Conservation (phyloP, 2,888 invertebrate genomes). For the Trissolcus brochymenae region DNA sequence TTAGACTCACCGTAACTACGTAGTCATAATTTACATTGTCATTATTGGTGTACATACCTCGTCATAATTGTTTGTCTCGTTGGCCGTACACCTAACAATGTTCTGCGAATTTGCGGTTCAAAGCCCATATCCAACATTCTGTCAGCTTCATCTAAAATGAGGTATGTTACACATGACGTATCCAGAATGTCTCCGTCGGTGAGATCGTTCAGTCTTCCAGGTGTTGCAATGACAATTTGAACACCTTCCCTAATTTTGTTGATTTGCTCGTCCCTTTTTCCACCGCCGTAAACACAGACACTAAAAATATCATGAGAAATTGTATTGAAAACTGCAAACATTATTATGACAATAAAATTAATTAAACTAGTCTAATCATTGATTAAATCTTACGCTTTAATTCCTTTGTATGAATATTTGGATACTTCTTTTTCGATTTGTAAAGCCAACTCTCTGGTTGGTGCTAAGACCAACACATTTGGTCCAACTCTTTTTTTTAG, state of each 20-base stretch:
- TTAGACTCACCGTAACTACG: not conserved
- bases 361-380: not conserved
- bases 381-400: constrained; percentile 82
- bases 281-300: constrained; percentile 95
- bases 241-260: constrained; percentile 86
- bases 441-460: constrained; percentile 93
- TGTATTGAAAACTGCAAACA: no score
- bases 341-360: not conserved
- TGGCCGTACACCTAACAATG: constrained; percentile 87
- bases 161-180: constrained; percentile 88
- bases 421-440: constrained; percentile 95
- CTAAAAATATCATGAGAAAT: constrained; percentile 73
- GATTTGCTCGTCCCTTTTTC: constrained; percentile 87
- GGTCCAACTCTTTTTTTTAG: constrained; percentile 86
- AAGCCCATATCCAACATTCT: constrained; percentile 93
- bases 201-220: constrained; percentile 95
- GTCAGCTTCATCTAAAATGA: constrained; percentile 95
- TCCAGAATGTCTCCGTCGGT: constrained; percentile 82
- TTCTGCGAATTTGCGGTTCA: constrained; percentile 91
- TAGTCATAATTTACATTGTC: not conserved
- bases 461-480: constrained; percentile 91
- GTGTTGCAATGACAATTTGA: constrained; percentile 96
- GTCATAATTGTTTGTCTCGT: constrained; percentile 98
- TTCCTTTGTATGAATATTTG: constrained; percentile 92
- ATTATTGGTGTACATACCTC: constrained; percentile 76